Conservation (phyloP, 2,113 vertebrate genomes). For the zebrafish (Danio rerio) region DNA sequence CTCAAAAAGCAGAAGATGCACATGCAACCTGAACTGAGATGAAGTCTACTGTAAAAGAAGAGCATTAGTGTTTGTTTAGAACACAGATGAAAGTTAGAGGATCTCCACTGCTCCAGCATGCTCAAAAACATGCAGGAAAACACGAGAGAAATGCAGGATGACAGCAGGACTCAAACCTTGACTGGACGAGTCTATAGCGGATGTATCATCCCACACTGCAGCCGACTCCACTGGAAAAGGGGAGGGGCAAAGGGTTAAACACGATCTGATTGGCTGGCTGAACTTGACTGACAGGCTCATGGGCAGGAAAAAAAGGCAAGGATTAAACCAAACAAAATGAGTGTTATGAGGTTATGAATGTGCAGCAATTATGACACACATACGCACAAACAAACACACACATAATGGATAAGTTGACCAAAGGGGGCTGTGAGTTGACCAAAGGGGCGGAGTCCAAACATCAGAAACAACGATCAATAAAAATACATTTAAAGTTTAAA, state of each 20-base stretch:
- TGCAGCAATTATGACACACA: not conserved
- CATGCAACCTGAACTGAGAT: not conserved
- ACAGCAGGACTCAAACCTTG: slow-evolving; percentile 71
- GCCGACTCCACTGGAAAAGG: slow-evolving; percentile 75
- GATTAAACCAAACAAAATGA: not conserved
- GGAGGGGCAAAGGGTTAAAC: slow-evolving; percentile 47
- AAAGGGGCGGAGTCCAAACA: too few species aligned
- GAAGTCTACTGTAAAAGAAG: not conserved
- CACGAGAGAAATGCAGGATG: not conserved
- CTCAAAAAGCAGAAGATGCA: not conserved
- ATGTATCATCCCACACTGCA: slow-evolving; percentile 71
- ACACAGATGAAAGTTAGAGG: not conserved
- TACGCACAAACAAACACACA: not conserved
- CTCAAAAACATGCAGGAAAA: slow-evolving; percentile 17
- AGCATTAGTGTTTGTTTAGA: not conserved
- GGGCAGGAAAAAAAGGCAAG: not conserved
- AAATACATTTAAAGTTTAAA: not conserved
- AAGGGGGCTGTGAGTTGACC: slow-evolving; percentile 58
- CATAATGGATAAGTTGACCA: slow-evolving; percentile 57
- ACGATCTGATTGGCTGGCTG: not conserved
- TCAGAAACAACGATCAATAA: not conserved
- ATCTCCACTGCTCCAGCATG: too few species aligned
- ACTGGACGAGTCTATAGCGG: slow-evolving; percentile 67
- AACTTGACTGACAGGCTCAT: slow-evolving; percentile 36
- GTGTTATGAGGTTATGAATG: not conserved